Base-by-base conservation (phyloP, 2,888 invertebrate species). In the Tetramorium bicarinatum region DNA sequence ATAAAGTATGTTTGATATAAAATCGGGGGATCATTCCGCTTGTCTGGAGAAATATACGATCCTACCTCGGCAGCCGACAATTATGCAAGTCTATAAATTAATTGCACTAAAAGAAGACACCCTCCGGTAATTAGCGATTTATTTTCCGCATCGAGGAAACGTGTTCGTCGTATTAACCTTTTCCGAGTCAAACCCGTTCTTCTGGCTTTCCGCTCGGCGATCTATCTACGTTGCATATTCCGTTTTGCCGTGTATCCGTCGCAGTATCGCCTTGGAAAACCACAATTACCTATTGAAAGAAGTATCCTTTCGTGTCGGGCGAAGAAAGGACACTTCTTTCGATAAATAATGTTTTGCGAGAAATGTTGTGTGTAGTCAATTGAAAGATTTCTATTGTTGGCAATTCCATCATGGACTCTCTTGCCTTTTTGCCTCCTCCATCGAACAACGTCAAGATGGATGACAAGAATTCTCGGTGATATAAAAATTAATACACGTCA, bases 11-110 rank as follows among this genome's bases (percentile, higher is more conserved):
- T 34, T 34, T 72, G 44, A 72, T 72, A 21, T 72, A 72, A 72
- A 72, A 72, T 79, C 56, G 41, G 44, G 41, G 34, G 13, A 56
- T 79, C 13, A 47, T 79, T 79, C 34, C 34, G 56, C 79, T 79
- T 72, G 79, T 59, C 79, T n/a, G 21, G 21, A 72, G 79, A 79
- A 59, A 79, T 72, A 72, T 79, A 79, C 74, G 79, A 79, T 56
- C 79, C 25, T 59, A 79, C 34, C 44, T 79, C 21, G 79, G 74
- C 38, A 56, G 59, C 59, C 47, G 34, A 72, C 47, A 80, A 80
- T 80, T 80, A 80, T 80, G 75, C 59, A 80, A 59, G 79, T 25
- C 59, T 34, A 80, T 80, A 80, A 80, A 80, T 80, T 79, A 80
- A 80, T 80, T 74, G 74, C 25, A 18, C 47, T 49, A 59, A 74